These are phyloP conservation scores for Arion vulgaris DNA, from an alignment of 1,140 invertebrate genomes.

Conservation along the genomic window DNA sequence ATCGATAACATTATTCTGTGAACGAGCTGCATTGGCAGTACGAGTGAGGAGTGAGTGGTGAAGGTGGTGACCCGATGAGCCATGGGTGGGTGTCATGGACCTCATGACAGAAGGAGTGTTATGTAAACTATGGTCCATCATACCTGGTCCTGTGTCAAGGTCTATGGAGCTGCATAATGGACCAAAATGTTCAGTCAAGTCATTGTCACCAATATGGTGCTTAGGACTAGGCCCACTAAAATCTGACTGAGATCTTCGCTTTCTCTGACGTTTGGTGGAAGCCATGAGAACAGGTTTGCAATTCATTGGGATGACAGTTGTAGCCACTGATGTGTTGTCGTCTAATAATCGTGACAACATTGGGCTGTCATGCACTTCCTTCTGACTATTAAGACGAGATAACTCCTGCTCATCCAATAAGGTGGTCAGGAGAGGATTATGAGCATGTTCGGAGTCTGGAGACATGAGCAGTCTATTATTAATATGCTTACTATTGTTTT, in stretches of 20 bases:
- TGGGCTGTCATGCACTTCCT: conserved; percentile 59
- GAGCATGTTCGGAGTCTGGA: conserved; percentile 10
- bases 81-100: conserved; percentile 23
- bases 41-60: conserved; percentile 33
- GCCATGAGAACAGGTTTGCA: conserved; percentile 43
- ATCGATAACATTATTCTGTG: conserved; percentile 55
- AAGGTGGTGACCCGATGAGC: conserved; percentile 18
- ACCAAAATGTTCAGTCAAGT: conserved; percentile 45
- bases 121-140: conserved; percentile 13
- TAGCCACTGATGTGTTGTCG: conserved; percentile 66
- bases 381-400: conserved; percentile 32
- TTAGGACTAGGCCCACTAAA: conserved; percentile 69
- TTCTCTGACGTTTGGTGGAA: conserved; percentile 53
- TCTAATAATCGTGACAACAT: conserved; percentile 73
- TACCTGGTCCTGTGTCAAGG: conserved; percentile 17
- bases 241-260: conserved; percentile 47
- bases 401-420: conserved; percentile 1
- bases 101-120: not conserved
- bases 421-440: not conserved
- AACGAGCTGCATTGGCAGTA: conserved; percentile 8
- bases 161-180: conserved; percentile 36
- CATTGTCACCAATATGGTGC: conserved; percentile 60
- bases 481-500: conserved; percentile 43
- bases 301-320: conserved; percentile 45
- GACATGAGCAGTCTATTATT: conserved; percentile 14